Base-by-base conservation (phyloP, 2,797 vertebrate genomes). In the Lithobates sylvaticus region DNA sequence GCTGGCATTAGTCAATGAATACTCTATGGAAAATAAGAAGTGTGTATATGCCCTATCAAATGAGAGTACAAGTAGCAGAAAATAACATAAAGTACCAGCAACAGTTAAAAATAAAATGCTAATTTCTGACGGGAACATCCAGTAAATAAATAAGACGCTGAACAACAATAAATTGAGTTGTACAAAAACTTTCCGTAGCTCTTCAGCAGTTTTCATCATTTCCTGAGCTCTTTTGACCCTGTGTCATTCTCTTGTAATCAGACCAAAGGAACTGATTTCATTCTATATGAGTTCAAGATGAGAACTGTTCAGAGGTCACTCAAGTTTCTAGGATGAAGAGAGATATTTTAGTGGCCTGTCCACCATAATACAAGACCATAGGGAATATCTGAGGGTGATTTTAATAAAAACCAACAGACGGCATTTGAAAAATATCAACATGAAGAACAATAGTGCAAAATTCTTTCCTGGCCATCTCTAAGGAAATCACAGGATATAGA, bases 331-430 rank as follows among this genome's bases (percentile, higher is more conserved):
- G 74, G 27, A 82, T 86, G 85, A 77, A 68, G 79, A 61, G 32
- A 76, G 36, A 47, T 78, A 82, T 86, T 82, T 77, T 65, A 79
- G 85, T 76, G 79, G 78, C 13, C 81, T 77, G 67, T 72, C 79
- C 85, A 82, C 85, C 27, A 86, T 21, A 77, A 77, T 82, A 32
- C 77, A 72, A 82, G 58, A 8, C 85, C 21, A 68, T 70, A 26
- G 79, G 29, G 79, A 82, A 82, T 76, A 76, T 86, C n/a, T 65
- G 50, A 81, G 74, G 54, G 67, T 29, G 70, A 86, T 76, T 86
- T 68, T 86, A 86, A 86, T 86, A 82, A 86, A 64, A 86, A 82
- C 18, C 67, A 76, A 77, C 29, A 74, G 74, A 77, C 67, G 73
- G 36, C 79, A 81, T 36, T 76, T 86, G 61, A 76, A 86, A 77